Evolutionary conservation across 2,113 vertebrate genomes (phyloP).

Genomic region (Greenwoodochromis staneri): DNA sequence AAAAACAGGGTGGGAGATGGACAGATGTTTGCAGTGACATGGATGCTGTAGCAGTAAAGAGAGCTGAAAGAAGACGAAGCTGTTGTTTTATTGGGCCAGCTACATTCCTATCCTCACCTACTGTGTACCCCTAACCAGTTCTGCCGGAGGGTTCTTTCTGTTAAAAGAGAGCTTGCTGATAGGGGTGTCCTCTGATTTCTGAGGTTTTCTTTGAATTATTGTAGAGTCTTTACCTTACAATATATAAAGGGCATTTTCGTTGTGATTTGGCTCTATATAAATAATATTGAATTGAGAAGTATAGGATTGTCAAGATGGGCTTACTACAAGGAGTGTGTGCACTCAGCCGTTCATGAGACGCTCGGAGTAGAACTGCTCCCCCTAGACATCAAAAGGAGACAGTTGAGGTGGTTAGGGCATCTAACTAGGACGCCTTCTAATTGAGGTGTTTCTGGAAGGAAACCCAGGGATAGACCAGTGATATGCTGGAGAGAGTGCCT

Average conservation of each 20-base stretch:
- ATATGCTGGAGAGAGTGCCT: neutral
- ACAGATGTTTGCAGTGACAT: neutral
- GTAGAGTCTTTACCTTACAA: neutral
- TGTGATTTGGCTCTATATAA: neutral
- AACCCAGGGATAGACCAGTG: neutral
- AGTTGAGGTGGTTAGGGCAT: neutral
- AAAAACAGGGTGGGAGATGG: neutral
- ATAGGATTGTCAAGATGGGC: neutral
- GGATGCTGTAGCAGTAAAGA: neutral
- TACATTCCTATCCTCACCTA: neutral
- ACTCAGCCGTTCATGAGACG: neutral
- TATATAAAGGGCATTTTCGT: neutral
- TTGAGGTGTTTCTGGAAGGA: neutral
- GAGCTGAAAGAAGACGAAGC: neutral
- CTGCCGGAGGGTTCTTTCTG: neutral
- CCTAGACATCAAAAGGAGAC: neutral
- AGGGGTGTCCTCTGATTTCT: neutral
- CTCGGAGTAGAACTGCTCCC: neutral
- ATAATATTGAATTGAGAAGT: neutral
- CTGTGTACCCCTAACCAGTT: neutral
- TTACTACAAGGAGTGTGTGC: neutral
- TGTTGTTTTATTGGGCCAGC: neutral
- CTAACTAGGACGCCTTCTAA: neutral
- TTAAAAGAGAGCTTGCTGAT: neutral
- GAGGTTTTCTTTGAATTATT: neutral